Base-by-base conservation (phyloP, 2,888 invertebrate species). In the Lysandra bellargus region DNA sequence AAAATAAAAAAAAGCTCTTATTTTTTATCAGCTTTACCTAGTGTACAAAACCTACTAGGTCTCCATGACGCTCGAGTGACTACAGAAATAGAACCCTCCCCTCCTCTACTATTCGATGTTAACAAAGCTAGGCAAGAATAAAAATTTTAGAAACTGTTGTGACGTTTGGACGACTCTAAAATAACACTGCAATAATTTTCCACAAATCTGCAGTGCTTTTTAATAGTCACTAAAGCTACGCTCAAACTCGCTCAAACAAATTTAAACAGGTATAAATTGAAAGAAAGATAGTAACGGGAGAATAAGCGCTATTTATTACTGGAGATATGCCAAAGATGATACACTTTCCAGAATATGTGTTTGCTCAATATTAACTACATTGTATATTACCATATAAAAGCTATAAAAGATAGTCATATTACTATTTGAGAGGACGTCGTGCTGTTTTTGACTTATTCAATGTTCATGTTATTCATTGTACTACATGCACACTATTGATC, bases 301-400 rank as follows among this genome's bases (percentile, higher is more conserved):
- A 64, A 64, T 64, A 64, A 61, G 7, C 4, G 23, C 30, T 30
- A 30, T 64, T 64, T 30, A 64, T 64, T 64, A 64, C 64, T 64
- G 64, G 64, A 64, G 23, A 64, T 64, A 64, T 30, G 64, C 64
- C 64, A 64, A 64, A 64, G 30, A 64, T 64, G 64, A 64, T 64
- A 64, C 64, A 64, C 30, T 64, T 64, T 64, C 30, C 9, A 64
- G 64, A 64, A 64, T 64, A 64, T 64, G 4, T 64, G 64, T 64
- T 30, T 64, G 12, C 30, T 64, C 64, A 30, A 30, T 64, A 64
- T 64, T 9, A 64, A 30, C 64, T 12, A 64, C 64, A 64, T 64
- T 64, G 64, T 64, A 64, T 12, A 64, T 64, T 30, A 64, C 64
- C 30, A 64, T 64, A 64, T 64, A 64, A 30, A 64, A 64, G 64